These are phyloP conservation scores for Propithecus perrieri DNA, from an alignment of 2,797 vertebrate species.

Conservation along the genomic window DNA sequence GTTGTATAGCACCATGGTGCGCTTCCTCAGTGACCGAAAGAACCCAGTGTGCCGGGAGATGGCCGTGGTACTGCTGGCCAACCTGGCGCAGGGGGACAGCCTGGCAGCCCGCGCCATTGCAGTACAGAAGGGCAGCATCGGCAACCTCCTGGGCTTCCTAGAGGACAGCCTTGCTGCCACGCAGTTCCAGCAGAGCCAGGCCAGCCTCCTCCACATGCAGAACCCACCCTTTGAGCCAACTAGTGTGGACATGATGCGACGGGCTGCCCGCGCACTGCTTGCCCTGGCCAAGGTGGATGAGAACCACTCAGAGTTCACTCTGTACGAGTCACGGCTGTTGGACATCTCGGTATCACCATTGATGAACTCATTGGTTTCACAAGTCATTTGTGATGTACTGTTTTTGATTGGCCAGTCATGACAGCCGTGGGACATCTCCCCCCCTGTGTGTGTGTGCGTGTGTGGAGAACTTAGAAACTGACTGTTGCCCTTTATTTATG, in stretches of 20 bases:
- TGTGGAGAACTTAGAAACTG: slow-evolving; percentile 97
- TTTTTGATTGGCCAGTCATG: slow-evolving; percentile 99
- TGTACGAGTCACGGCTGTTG: slow-evolving; percentile 98
- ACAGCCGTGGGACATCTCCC: slow-evolving; percentile 96
- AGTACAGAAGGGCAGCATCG: slow-evolving; percentile 97
- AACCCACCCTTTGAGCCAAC: slow-evolving; percentile 97
- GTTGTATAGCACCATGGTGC: slow-evolving; percentile 97
- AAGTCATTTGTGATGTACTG: slow-evolving; percentile 99
- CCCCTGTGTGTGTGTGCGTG: slow-evolving; percentile 91
- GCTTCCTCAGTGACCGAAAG: slow-evolving; percentile 98
- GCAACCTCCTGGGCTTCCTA: slow-evolving; percentile 97
- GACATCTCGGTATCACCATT: slow-evolving; percentile 99
- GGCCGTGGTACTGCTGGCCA: slow-evolving; percentile 98
- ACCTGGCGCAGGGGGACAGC: slow-evolving; percentile 97
- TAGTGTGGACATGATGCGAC: slow-evolving; percentile 99
- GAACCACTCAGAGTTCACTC: slow-evolving; percentile 99
- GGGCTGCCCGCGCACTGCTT: slow-evolving; percentile 96
- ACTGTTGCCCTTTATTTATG: slow-evolving; percentile 99
- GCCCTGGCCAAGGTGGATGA: slow-evolving; percentile 99
- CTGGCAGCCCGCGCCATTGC: slow-evolving; percentile 95
- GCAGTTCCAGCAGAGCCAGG: slow-evolving; percentile 98
- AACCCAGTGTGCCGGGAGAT: slow-evolving; percentile 99
- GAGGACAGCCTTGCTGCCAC: slow-evolving; percentile 99
- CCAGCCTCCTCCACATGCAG: slow-evolving; percentile 96
- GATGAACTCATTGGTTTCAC: slow-evolving; percentile 99